These are phyloP conservation scores for Drosophila prostipennis DNA, from an alignment of 2,888 invertebrate genomes.

Conservation along the genomic window DNA sequence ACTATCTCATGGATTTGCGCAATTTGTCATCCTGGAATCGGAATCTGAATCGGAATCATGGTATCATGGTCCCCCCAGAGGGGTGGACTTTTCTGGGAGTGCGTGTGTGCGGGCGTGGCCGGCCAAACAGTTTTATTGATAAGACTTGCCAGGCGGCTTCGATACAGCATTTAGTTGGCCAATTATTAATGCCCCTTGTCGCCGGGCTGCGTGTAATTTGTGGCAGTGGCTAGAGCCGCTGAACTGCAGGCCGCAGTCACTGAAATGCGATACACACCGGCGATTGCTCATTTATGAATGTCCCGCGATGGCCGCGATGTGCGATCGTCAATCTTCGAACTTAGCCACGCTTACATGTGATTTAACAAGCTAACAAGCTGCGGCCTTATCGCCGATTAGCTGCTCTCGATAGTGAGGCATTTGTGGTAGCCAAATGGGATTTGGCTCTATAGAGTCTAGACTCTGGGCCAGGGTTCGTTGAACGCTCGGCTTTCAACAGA, in stretches of 20 bases:
- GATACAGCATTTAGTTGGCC: constrained; percentile 67
- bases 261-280: constrained; percentile 65
- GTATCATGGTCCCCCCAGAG: background rate
- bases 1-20: constrained; percentile 81
- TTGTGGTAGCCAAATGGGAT: constrained; percentile 29
- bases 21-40: constrained; percentile 78
- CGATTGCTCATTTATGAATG: constrained; percentile 63
- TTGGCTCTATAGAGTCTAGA: background rate
- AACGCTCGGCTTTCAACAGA: constrained; percentile 59
- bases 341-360: constrained; percentile 59
- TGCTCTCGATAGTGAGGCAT: constrained; percentile 47
- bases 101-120: constrained; percentile 70
- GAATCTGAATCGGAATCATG: constrained; percentile 31
- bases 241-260: too few relatives aligned
- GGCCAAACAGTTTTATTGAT: constrained; percentile 71
- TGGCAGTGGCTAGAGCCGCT: constrained; percentile 63
- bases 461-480: constrained; percentile 40
- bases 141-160: constrained; percentile 63
- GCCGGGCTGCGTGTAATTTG: constrained; percentile 70
- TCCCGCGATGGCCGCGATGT: constrained; percentile 54
- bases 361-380: constrained; percentile 65
- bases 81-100: constrained; percentile 8
- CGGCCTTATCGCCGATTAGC: constrained; percentile 63
- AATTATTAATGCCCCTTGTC: constrained; percentile 75
- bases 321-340: constrained; percentile 44